A percentile compares a stretch with the other conserved stretches of the same genome.
Evolutionary conservation across 2,797 vertebrate species (phyloP).

Genomic region (Aphelocoma californica): DNA sequence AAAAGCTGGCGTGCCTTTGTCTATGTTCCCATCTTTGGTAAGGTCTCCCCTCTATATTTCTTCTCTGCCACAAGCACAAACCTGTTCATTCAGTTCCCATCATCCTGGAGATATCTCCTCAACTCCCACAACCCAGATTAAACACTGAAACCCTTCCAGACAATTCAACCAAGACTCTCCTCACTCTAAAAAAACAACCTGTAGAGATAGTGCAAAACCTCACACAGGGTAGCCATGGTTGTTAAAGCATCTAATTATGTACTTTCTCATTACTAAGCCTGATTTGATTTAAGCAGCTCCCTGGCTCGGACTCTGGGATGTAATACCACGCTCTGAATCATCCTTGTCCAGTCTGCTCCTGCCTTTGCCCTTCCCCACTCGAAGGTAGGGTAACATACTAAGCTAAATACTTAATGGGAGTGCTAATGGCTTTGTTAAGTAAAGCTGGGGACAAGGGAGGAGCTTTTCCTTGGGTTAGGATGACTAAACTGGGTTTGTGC

Average conservation of each 20-base stretch:
- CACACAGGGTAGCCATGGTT: neutral
- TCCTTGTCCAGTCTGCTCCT: conserved; percentile 25
- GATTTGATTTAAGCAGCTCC: conserved; percentile 44
- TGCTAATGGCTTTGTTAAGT: conserved; percentile 45
- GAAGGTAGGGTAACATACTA: conserved; percentile 18
- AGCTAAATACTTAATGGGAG: conserved; percentile 57
- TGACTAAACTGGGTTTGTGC: neutral
- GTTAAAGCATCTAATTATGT: conserved; percentile 10
- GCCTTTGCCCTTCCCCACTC: neutral
- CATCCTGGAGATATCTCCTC: neutral
- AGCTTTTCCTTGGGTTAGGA: neutral
- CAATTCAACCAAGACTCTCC: neutral
- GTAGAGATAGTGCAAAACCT: neutral
- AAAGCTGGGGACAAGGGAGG: neutral
- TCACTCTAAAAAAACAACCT: neutral
- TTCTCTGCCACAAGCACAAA: neutral
- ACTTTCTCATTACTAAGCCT: conserved; percentile 8
- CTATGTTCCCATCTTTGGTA: neutral
- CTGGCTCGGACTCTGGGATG: neutral
- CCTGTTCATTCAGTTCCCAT: neutral
- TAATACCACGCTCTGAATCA: conserved; percentile 28
- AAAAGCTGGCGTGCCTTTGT: neutral
- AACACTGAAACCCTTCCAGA: neutral
- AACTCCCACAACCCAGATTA: neutral
- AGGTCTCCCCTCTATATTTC: neutral